Conservation (phyloP, 2,888 invertebrate species). For the Cancer borealis region DNA sequence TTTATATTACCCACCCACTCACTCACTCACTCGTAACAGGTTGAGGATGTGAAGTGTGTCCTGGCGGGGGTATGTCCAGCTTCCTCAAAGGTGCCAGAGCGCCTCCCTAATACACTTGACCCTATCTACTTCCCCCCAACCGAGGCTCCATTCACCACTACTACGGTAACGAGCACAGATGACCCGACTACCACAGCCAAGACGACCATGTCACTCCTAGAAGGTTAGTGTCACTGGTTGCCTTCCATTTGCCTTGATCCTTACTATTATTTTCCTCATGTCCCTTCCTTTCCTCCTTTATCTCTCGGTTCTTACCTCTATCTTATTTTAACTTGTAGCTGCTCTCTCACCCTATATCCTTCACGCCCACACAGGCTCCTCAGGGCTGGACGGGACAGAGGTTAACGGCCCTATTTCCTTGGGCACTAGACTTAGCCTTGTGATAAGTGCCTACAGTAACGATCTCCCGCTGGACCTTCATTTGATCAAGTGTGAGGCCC, state of each 20-base stretch:
- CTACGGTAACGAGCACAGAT: background rate
- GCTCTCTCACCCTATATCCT: background rate
- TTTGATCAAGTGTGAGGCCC: slow-evolving; percentile 60
- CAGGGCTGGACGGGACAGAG: slow-evolving; percentile 9
- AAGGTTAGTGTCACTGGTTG: background rate
- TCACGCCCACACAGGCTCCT: background rate
- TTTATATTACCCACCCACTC: too few species aligned
- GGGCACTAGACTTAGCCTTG: slow-evolving; percentile 54
- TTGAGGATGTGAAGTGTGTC: background rate
- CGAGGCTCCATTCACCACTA: background rate
- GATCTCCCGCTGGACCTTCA: slow-evolving; percentile 68
- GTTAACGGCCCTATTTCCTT: slow-evolving; percentile 30
- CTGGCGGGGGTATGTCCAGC: background rate
- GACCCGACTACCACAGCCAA: slow-evolving; percentile 21
- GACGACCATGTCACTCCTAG: background rate
- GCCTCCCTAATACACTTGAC: background rate
- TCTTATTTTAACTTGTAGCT: background rate
- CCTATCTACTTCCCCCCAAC: background rate
- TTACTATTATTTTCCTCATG: background rate
- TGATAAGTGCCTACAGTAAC: slow-evolving; percentile 58
- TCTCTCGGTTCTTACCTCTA: background rate
- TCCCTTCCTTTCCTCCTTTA: background rate
- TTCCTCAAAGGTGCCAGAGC: background rate
- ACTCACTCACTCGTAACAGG: background rate
- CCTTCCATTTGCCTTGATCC: background rate